These are phyloP conservation scores for Litoditis marina DNA, from an alignment of 2,888 invertebrate species.

Conservation along the genomic window DNA sequence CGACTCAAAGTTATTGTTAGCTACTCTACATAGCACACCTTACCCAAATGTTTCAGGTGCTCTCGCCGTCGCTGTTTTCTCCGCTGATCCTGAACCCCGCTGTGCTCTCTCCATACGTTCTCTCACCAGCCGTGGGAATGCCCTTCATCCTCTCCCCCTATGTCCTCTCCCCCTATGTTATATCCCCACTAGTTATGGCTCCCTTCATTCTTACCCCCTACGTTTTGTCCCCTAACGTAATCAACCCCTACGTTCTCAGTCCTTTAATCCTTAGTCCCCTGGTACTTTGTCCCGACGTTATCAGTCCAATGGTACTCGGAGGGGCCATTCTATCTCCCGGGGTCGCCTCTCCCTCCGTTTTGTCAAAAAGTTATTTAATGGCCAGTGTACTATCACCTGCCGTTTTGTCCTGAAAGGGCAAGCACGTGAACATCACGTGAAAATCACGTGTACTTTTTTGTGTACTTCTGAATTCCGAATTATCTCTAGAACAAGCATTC, in stretches of 20 bases:
- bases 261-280: constrained; percentile 43
- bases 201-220: constrained; percentile 54
- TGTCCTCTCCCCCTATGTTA: constrained; percentile 42
- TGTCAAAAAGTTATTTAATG: constrained; percentile 51
- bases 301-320: constrained; percentile 42
- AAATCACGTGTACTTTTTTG: too few relatives aligned
- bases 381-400: constrained; percentile 53
- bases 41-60: constrained; percentile 24
- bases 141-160: constrained; percentile 51
- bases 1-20: neutral
- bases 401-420: constrained; percentile 43
- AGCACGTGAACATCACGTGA: neutral
- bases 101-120: constrained; percentile 50
- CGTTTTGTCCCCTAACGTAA: constrained; percentile 46
- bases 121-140: constrained; percentile 49
- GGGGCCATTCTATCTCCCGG: constrained; percentile 54
- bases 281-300: constrained; percentile 36
- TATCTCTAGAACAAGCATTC: too few relatives aligned
- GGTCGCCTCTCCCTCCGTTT: constrained; percentile 51
- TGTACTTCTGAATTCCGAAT: too few relatives aligned
- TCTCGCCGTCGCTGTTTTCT: constrained; percentile 57
- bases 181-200: constrained; percentile 45
- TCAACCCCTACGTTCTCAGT: constrained; percentile 54
- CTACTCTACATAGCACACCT: neutral
- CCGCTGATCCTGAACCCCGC: constrained; percentile 47